Base-by-base conservation (phyloP, 1,140 invertebrate species). In the Drosophila elegans region DNA sequence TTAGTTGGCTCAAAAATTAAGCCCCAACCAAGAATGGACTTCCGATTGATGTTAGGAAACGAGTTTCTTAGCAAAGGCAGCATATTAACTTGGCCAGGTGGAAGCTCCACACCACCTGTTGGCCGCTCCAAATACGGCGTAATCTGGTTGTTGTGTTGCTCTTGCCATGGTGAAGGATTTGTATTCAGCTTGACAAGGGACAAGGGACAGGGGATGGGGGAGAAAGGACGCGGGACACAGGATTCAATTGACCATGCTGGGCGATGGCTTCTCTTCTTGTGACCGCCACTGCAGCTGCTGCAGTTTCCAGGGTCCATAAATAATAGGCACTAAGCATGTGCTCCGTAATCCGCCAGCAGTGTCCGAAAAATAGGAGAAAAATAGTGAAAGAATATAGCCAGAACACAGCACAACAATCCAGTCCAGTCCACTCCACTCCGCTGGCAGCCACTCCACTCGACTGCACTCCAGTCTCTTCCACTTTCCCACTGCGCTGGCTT, bases 301-400 rank as follows among this genome's bases (percentile, higher is more conserved):
- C 59, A 64, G 13, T 42, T 54, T 42, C 38, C 36, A 45, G 64
- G 41, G 46, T 76, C 73, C 61, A 76, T 76, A 76, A 76, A 76
- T 75, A 75, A 75, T 76, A 66, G 59, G 61, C 53, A 67, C 53
- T 76, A 76, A 76, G 73, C 73, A 67, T 75, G 73, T 76, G 72
- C 72, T 57, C 29, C 27, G 48, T 56, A 72, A 44, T 75, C 61
- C 53, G 52, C 52, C 72, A 55, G 44, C 52, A 44, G 57, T 53
- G 72, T 39, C 45, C 57, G 16, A 63, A 54, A 64, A 45, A 61
- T 46, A 36, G 21, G 36, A 16, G 6, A 46, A 59, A 11, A 10
- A 41, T 29, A 16, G 27, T 32, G 29, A 21, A 38, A 16, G 10
- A 32, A 71, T 56, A 71, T 38, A 38, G 3, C 53, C 54, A 52